These are phyloP conservation scores for Papilio machaon DNA, from an alignment of 1,140 invertebrate species.

Conservation along the genomic window DNA sequence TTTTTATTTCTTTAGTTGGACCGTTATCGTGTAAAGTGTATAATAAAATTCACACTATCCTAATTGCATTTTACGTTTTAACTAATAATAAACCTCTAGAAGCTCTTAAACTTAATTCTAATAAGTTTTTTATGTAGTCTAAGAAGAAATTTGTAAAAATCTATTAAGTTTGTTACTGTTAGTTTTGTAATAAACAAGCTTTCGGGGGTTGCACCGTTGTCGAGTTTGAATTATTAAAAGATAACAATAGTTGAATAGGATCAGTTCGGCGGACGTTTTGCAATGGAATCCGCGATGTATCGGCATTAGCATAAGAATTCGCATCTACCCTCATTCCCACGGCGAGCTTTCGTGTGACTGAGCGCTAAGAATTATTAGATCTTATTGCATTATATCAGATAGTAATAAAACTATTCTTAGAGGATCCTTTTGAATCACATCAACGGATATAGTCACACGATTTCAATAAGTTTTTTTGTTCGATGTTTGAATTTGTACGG, in stretches of 20 bases:
- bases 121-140: background rate
- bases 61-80: background rate
- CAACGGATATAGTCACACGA: slow-evolving; percentile 6
- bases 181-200: background rate
- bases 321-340: slow-evolving; percentile 59
- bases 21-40: too few relatives aligned
- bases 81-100: background rate
- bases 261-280: slow-evolving; percentile 65
- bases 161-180: background rate
- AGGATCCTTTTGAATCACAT: slow-evolving; percentile 24
- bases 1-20: too few relatives aligned
- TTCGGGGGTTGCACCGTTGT: slow-evolving; percentile 50
- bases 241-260: slow-evolving; percentile 61
- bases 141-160: background rate
- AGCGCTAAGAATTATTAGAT: slow-evolving; percentile 56
- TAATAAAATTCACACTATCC: too few relatives aligned
- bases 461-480: background rate
- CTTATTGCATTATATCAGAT: slow-evolving; percentile 43
- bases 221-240: slow-evolving; percentile 64
- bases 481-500: background rate
- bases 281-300: slow-evolving; percentile 66
- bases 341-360: slow-evolving; percentile 57
- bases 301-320: slow-evolving; percentile 69
- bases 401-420: slow-evolving; percentile 43
- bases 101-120: background rate